A percentile compares a stretch with the other conserved stretches of the same genome.
These are phyloP conservation scores for Paracanthobrama guichenoti DNA, from an alignment of 2,113 vertebrate genomes.

Conservation along the genomic window DNA sequence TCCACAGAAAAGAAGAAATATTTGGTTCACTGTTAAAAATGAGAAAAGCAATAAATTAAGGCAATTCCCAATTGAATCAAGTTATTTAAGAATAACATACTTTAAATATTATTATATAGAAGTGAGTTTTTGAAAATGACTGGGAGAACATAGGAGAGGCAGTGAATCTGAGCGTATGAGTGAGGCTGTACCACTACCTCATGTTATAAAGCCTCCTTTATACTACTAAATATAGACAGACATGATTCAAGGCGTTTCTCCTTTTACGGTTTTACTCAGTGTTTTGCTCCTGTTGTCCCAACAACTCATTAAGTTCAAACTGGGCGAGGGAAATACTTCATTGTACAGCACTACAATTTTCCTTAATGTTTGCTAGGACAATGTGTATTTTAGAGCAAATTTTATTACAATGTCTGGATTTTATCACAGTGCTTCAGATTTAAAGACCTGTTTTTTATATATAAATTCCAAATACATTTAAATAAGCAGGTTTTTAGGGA, in stretches of 20 bases:
- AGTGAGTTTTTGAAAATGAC: background rate
- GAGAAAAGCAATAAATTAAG: conserved; percentile 36
- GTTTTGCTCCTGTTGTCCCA: conserved; percentile 44
- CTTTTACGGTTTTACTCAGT: conserved; percentile 50
- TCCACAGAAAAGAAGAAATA: conserved; percentile 16
- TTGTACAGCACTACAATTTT: background rate
- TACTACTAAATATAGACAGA: conserved; percentile 72
- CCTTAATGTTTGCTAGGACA: background rate
- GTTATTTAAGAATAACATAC: background rate
- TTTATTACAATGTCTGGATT: conserved; percentile 21
- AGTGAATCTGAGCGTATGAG: background rate
- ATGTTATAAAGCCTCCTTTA: conserved; percentile 66
- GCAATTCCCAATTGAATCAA: conserved; percentile 34
- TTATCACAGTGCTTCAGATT: background rate
- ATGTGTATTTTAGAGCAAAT: background rate
- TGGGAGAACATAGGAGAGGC: background rate
- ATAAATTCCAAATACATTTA: background rate
- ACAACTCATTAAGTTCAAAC: conserved; percentile 9
- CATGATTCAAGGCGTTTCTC: conserved; percentile 65
- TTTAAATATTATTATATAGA: background rate
- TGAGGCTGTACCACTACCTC: background rate
- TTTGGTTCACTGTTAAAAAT: conserved; percentile 45
- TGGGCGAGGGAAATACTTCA: background rate
- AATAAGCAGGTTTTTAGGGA: background rate
- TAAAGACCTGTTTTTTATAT: background rate